These are phyloP conservation scores for Sialis fuliginosa DNA, from an alignment of 2,888 invertebrate genomes.

Conservation along the genomic window DNA sequence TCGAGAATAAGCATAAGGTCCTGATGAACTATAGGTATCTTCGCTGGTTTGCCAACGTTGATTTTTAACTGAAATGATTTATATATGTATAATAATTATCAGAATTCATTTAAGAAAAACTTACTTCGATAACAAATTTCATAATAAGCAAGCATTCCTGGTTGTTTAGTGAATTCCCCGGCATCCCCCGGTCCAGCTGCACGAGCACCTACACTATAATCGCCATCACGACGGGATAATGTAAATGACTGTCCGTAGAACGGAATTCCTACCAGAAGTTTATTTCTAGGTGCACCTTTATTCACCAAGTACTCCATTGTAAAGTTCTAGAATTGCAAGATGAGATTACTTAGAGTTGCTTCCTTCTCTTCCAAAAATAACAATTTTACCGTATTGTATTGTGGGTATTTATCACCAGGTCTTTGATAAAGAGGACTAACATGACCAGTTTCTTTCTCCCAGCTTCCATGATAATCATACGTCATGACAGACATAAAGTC, in stretches of 20 bases:
- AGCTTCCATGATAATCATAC: conserved; percentile 80
- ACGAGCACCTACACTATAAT: conserved; percentile 37
- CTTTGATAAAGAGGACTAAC: conserved; percentile 57
- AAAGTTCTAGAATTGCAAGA: conserved; percentile 40
- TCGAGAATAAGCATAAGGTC: conserved; percentile 59
- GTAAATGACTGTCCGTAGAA: conserved; percentile 80
- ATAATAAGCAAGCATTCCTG: conserved; percentile 75
- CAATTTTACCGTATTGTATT: conserved; percentile 57
- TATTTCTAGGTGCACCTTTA: conserved; percentile 59
- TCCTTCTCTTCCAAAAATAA: neutral
- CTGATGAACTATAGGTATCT: conserved; percentile 33
- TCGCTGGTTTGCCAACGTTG: conserved; percentile 49
- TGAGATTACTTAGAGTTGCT: neutral
- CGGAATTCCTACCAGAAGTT: conserved; percentile 64
- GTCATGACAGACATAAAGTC: conserved; percentile 77
- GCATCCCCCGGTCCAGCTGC: conserved; percentile 59
- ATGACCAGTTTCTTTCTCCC: conserved; percentile 66
- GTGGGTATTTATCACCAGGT: conserved; percentile 46
- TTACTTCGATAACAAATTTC: conserved; percentile 57
- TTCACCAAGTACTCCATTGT: conserved; percentile 59
- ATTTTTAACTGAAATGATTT: conserved; percentile 32
- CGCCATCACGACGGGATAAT: conserved; percentile 28
- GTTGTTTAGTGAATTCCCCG: conserved; percentile 68
- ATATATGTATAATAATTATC: conserved; percentile 4
- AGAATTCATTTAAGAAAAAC: conserved; percentile 7